Base-by-base conservation (phyloP, 2,113 vertebrate species). In the Coreoperca whiteheadi region DNA sequence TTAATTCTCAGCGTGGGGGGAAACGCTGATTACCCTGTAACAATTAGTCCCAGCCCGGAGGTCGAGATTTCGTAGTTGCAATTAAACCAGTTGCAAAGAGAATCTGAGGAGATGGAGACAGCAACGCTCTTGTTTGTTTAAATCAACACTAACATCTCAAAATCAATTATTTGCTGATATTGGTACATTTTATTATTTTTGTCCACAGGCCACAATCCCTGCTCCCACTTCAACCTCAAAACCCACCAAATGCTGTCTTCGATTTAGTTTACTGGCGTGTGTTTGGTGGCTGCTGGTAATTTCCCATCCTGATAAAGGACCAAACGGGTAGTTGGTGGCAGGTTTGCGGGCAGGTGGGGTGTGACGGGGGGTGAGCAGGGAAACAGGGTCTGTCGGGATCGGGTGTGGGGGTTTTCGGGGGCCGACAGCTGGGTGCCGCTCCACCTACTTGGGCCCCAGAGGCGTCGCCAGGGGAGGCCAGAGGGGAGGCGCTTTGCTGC, bases 371-470 rank as follows among this genome's bases (percentile, higher is more conserved):
- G 46, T 32, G 41, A 18, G 14, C 66, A 34, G 67, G 72, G 37
- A 51, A 51, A 51, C 53, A 9, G 67, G 77, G 77, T 64, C 56
- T 20, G 20, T 53, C 25, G 34, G 81, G 79, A 48, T 74, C 21
- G 23, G 48, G 87, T 46, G 78, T 28, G 15, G 48, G 66, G 0
- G 50, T 50, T 64, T 63, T 1, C 6, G 4, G 28, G 50, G 69
- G 78, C 63, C 20, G 2, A 60, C 8, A 67, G 65, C 65, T 11
- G 64, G 78, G 71, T 54, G 63, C 59, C 30, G 66, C 73, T 93
- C 88, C 68, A 98, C 98, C 95, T 99, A 99, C 98, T 97, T 99
- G 96, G 91, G 95, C 95, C 93, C 96, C 97, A 30, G 97, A 90
- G 90, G 96, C 95, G 91, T 98, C 96, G 0, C 96, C 96, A 3